Base-by-base conservation (phyloP, 2,888 invertebrate species). In the Dicroscelio sp. region DNA sequence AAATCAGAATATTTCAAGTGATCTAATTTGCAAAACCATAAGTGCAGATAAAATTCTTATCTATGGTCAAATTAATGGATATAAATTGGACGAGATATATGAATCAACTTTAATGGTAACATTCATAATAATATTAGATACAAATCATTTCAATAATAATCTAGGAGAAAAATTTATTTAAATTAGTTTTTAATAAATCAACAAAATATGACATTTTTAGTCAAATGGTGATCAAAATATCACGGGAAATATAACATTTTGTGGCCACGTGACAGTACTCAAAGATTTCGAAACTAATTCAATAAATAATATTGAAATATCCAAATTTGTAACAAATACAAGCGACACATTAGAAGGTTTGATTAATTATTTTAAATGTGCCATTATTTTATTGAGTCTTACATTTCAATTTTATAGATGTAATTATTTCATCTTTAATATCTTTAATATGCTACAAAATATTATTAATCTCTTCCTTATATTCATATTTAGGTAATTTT, bases 261-360 rank as follows among this genome's bases (percentile, higher is more conserved):
- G 43, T 65, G 83, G 83, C 23, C 25, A 60, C 38, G 63, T 75
- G 23, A 58, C 30, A 12, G 0, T 83, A 30, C 30, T 65, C 35
- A 0, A 33, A 6, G 17, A 75, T 33, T 75, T 84, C 4, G 14
- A 75, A 25, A 60, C 31, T 10, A 52, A 52, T 52, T 35, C 43
- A 25, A 65, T 84, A 23, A 84, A 84, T 75, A 55, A 55, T 65
- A 35, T 84, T 35, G 23, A 75, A 25, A 48, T 52, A 1, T 55
- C 63, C 3, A 65, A 84, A 65, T 75, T 84, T 97, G 0, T 94
- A 97, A 0, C 95, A 97, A 4, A 75, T 55, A 75, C 27, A 33
- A 17, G 33, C 17, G 33, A 33, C 23, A n/a, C 2, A 52, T 31
- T 75, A 14, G 2, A 43, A 55, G 73, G 73, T 75, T 14, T 0